Base-by-base conservation (phyloP, 2,888 invertebrate species). In the Cyrtodaria siliqua region DNA sequence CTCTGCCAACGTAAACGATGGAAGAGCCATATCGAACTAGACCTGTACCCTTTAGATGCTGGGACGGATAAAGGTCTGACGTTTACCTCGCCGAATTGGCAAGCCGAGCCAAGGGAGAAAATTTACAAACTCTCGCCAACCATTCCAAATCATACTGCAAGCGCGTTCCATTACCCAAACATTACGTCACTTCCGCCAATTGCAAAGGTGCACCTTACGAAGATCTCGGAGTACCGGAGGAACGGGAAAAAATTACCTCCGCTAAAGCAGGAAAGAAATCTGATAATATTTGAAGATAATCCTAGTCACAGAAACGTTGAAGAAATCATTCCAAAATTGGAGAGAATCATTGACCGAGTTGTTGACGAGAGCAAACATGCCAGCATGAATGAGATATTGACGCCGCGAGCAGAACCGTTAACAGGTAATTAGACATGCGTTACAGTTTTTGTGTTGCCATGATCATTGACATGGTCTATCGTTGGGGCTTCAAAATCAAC, bases 11-110 rank as follows among this genome's bases (percentile, higher is more conserved):
- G 97, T 87, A 97, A 97, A 24, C 96, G 97, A 90, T 98, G 98
- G 98, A 95, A 97, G 83, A 97, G 97, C 92, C 96, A 96, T 82
- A 96, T 97, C 72, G 97, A 96, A 62, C 95, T 98, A 78, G 97
- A 98, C 95, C 96, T 97, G 93, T 96, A 97, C 93, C 98, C 98
- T 0, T 93, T 97, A 87, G 98, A 98, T 93, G 98, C 97, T 16
- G 98, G 98, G 61, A 97, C 97, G 50, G 98, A 98, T 94, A 97
- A 97, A 93, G 98, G 98, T 2, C 97, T 98, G 94, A 98, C 98
- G 62, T 98, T 98, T 94, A 98, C 98, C 20, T 97, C 98, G n/a
- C 97, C 97, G 59, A 97, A 97, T 94, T 98, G 98, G 98, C 96
- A 97, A 62, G 97, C 97, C 23, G 96, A 96, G 59, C 98, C 98